Evolutionary conservation across 2,888 invertebrate species (phyloP).

Genomic region (Heliconius sara): DNA sequence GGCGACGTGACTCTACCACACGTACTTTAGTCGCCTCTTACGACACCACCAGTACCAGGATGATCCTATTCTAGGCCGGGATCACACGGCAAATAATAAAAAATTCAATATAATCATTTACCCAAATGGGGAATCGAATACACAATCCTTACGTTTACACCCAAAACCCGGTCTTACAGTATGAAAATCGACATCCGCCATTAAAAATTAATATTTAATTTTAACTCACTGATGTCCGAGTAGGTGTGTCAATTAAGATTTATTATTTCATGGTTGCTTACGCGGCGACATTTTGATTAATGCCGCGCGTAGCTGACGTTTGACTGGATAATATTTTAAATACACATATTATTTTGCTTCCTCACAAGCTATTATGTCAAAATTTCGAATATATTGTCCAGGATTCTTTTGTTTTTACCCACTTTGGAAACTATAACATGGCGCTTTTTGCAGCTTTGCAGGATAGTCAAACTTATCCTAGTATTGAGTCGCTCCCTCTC

Average conservation of each 20-base stretch:
- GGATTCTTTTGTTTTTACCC: no score
- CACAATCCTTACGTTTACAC: not conserved
- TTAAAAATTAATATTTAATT: slow-evolving; percentile 18
- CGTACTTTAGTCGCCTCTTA: no score
- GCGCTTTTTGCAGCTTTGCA: no score
- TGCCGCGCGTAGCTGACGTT: not conserved
- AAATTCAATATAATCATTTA: not conserved
- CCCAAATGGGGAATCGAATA: not conserved
- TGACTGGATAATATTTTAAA: slow-evolving; percentile 9
- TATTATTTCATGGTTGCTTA: slow-evolving; percentile 29
- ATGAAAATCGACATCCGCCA: not conserved
- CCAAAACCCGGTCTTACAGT: not conserved
- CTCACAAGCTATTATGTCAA: not conserved
- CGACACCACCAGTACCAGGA: no score
- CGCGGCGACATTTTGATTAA: slow-evolving; percentile 32
- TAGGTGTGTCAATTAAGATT: slow-evolving; percentile 32
- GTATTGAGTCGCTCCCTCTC: no score
- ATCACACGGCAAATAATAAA: no score
- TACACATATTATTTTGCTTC: not conserved
- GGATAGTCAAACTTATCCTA: no score
- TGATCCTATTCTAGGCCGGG: no score
- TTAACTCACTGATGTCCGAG: slow-evolving; percentile 2
- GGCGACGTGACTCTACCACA: no score
- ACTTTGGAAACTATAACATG: no score
- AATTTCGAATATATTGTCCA: not conserved